phyloP scores from a whole-genome alignment of 2,113 vertebrate genomes.

The Cynopterus brachyotis region DNA sequence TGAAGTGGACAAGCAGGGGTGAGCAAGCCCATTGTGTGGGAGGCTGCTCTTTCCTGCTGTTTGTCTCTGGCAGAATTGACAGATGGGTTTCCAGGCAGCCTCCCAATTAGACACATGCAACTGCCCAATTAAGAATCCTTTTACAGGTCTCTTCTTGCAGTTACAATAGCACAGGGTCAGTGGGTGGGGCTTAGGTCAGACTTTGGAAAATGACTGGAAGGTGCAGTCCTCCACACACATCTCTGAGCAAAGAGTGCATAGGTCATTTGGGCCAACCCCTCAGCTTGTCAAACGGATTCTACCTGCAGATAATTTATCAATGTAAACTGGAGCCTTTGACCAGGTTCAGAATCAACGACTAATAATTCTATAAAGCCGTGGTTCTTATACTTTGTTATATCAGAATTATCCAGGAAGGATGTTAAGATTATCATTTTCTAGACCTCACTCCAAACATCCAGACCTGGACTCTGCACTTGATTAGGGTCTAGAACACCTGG shows the following conservation, averaged over 20 bases:
- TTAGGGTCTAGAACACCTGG: neutral
- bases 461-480: neutral
- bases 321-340: neutral
- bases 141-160: neutral
- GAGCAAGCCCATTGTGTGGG: constrained; percentile 41
- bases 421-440: neutral
- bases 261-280: neutral
- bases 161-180: too few relatives aligned
- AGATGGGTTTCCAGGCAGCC: constrained; percentile 27
- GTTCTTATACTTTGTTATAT: neutral
- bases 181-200: neutral
- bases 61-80: constrained; percentile 59
- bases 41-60: constrained; percentile 60
- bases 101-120: neutral
- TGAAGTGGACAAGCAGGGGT: constrained; percentile 47
- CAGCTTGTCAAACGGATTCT: neutral
- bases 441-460: neutral
- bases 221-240: neutral
- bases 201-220: neutral
- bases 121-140: constrained; percentile 2
- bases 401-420: neutral
- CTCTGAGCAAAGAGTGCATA: neutral
- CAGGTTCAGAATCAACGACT: neutral
- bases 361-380: neutral
- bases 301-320: neutral